Evolutionary conservation across 2,113 vertebrate genomes (phyloP).

Genomic region (Thoracochromis brauschi): DNA sequence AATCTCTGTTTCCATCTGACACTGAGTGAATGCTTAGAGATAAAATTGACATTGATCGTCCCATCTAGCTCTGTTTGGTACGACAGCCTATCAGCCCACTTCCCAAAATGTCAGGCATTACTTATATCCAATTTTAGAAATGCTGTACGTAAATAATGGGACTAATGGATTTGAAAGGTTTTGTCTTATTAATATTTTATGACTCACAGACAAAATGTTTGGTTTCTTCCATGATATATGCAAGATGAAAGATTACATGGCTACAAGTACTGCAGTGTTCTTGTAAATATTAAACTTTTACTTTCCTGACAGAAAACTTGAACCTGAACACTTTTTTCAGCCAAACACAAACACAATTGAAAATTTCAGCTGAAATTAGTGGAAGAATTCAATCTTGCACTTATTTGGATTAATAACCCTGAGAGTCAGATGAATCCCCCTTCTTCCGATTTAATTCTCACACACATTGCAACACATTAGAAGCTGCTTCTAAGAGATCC

Average conservation of each 20-base stretch:
- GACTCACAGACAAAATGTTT: neutral
- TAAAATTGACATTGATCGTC: neutral
- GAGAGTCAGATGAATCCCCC: neutral
- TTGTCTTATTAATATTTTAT: neutral
- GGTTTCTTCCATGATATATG: neutral
- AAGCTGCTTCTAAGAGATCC: neutral
- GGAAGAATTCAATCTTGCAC: neutral
- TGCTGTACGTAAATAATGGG: neutral
- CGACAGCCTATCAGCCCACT: neutral
- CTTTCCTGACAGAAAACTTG: rapidly evolving
- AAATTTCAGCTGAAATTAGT: neutral
- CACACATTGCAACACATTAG: neutral
- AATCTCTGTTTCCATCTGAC: neutral
- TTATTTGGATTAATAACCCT: neutral
- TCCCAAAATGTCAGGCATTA: neutral
- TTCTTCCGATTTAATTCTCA: neutral
- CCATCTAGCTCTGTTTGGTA: neutral
- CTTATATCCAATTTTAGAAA: neutral
- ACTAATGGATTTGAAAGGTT: neutral
- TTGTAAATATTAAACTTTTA: neutral
- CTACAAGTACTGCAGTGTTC: rapidly evolving
- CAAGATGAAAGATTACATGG: neutral
- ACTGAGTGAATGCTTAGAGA: neutral
- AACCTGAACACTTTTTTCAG: neutral
- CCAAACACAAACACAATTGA: neutral